Conservation (phyloP, 2,113 vertebrate species). For the Protomyctophum bolini region DNA sequence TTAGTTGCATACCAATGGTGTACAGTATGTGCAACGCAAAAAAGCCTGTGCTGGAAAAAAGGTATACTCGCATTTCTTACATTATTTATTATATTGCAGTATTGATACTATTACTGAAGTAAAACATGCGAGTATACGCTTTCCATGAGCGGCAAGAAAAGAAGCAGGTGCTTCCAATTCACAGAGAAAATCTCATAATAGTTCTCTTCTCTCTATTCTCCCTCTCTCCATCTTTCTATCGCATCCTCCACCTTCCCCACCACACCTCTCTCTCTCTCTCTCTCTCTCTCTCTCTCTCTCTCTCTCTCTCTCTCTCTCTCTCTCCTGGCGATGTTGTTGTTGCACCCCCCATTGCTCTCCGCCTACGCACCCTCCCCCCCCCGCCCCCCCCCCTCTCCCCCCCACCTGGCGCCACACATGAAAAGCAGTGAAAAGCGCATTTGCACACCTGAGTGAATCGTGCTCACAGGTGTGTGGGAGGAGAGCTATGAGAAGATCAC, state of each 20-base stretch:
- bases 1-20: too few relatives aligned
- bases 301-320: conserved; percentile 29
- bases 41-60: too few relatives aligned
- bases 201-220: conserved; percentile 45
- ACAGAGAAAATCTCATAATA: conserved; percentile 36
- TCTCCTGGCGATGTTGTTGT: conserved; percentile 30
- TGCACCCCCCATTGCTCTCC: not conserved
- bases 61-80: too few relatives aligned
- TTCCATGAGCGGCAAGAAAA: conserved; percentile 32
- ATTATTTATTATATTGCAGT: too few relatives aligned
- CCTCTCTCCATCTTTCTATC: conserved; percentile 14
- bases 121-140: too few relatives aligned
- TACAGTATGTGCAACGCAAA: too few relatives aligned
- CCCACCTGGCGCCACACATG: conserved; percentile 24
- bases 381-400: not conserved
- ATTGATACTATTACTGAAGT: too few relatives aligned
- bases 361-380: not conserved
- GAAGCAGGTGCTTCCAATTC: conserved; percentile 13
- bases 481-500: conserved; percentile 60
- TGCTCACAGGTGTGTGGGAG: conserved; percentile 66
- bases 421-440: conserved; percentile 60
- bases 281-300: conserved; percentile 12
- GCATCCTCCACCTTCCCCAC: conserved; percentile 12
- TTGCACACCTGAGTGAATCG: conserved; percentile 69
- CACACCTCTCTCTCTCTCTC: conserved; percentile 33